phyloP scores from a whole-genome alignment of 2,888 invertebrate species.

The Leuctra nigra region DNA sequence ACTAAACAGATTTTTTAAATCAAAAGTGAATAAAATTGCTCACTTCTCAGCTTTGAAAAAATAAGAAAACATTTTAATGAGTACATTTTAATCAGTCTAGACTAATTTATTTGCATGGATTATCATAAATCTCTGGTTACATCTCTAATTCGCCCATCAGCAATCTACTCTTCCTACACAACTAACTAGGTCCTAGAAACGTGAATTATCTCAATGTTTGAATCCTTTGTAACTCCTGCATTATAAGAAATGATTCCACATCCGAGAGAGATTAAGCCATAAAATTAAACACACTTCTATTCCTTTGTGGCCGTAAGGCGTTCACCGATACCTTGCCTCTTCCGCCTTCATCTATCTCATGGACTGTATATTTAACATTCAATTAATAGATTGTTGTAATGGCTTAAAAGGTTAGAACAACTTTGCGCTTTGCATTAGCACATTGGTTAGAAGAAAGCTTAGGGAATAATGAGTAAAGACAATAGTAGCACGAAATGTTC shows the following conservation, averaged over 20 bases:
- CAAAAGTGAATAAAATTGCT: too few relatives aligned
- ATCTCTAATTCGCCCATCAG: too few relatives aligned
- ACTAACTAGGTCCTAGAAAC: too few relatives aligned
- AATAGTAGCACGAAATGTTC: not conserved
- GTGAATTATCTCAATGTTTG: too few relatives aligned
- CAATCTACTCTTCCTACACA: too few relatives aligned
- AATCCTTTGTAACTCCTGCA: not conserved
- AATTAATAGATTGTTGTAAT: constrained; percentile 13
- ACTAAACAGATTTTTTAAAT: too few relatives aligned
- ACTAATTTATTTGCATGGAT: too few relatives aligned
- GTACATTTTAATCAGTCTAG: too few relatives aligned
- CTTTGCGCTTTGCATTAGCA: constrained; percentile 10
- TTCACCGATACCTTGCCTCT: constrained; percentile 7
- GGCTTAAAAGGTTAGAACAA: not conserved
- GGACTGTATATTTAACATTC: constrained; percentile 15
- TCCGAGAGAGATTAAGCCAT: constrained; percentile 1
- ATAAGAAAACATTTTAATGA: too few relatives aligned
- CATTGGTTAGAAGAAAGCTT: constrained; percentile 2
- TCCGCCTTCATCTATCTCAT: not conserved
- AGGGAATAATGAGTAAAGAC: not conserved
- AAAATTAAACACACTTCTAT: not conserved
- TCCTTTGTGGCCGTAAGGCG: not conserved
- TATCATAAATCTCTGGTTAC: too few relatives aligned
- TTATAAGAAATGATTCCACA: not conserved
- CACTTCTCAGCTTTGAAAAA: too few relatives aligned